Conservation (phyloP, 2,888 invertebrate species). For the Drosophila crucigera region DNA sequence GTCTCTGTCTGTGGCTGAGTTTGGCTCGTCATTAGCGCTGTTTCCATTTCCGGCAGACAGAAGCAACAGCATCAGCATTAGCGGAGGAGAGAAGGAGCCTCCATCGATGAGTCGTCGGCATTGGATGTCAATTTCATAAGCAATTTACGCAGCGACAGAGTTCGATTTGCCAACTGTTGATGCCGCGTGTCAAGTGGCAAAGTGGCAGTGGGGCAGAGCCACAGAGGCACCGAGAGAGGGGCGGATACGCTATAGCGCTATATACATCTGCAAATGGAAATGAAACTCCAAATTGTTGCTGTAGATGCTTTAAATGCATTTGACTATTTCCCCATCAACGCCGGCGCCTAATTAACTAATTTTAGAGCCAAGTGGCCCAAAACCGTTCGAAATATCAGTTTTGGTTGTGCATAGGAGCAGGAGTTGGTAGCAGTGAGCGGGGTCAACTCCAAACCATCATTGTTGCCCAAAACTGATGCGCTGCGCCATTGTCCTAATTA, state of each 20-base stretch:
- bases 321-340: conserved; percentile 46
- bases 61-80: conserved; percentile 38
- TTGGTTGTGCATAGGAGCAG: background rate
- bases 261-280: conserved; percentile 20
- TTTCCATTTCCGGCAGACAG: conserved; percentile 80
- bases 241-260: background rate
- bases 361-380: conserved; percentile 38
- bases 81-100: background rate
- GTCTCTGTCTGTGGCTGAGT: conserved; percentile 41
- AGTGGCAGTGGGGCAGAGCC: background rate
- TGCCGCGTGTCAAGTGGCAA: conserved; percentile 43
- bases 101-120: conserved; percentile 48
- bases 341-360: conserved; percentile 77
- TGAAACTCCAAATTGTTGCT: conserved; percentile 23
- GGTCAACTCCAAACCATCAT: conserved; percentile 42
- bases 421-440: background rate
- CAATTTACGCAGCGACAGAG: conserved; percentile 75
- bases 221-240: too few relatives aligned
- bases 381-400: conserved; percentile 47
- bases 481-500: conserved; percentile 73
- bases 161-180: conserved; percentile 82
- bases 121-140: conserved; percentile 81
- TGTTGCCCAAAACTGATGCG: conserved; percentile 60
- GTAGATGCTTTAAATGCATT: conserved; percentile 36
- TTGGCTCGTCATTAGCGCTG: conserved; percentile 81